Base-by-base conservation (phyloP, 2,113 vertebrate genomes). In the Vulpes ferrilata region DNA sequence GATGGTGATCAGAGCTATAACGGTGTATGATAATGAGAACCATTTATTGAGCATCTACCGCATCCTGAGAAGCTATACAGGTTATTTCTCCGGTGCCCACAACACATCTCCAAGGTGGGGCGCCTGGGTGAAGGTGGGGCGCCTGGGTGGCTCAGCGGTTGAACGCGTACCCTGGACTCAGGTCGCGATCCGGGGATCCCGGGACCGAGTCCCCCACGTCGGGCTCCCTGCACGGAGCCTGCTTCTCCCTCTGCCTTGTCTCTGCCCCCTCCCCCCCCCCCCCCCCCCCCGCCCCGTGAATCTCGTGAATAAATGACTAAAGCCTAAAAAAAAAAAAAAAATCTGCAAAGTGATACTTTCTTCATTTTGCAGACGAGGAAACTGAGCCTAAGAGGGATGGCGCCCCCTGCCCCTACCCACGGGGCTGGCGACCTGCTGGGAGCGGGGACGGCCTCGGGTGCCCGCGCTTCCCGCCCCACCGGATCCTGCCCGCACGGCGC, bases 281-380 rank as follows among this genome's bases (percentile, higher is more conserved):
- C 5, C 43, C 5, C 43, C 43, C 43, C 43, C 35, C 35, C 35
- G 2, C 35, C 35, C 35, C 35, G 43, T 43, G 43, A 43, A 43
- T 43, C 43, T 43, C 43, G 43, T 43, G 43, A 43, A 43, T 43
- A 43, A 43, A 43, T 43, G 43, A 43, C 43, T 43, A 43, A 43
- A 43, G 43, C 43, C 43, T 43, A 5, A 43, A 43, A 43, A 43
- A 43, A 43, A 43, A 43, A 43, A 43, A 43, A 43, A 43, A 43
- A 48, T 32, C 22, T 65, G 53, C 60, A 23, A 32, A 57, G 80
- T 30, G 95, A 30, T n/a, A 17, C 53, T 84, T 59, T 35, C 81
- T 88, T 92, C 81, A 35, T 57, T 55, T 51, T 67, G 65, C 59
- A n/a, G 53, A 65, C 15, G 51, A 74, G 95, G 95, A 93, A 85